Percentiles rank a stretch among this genome's conserved stretches.
These are phyloP conservation scores for Oxytorus armatus DNA, from an alignment of 2,888 invertebrate genomes.

Conservation along the genomic window DNA sequence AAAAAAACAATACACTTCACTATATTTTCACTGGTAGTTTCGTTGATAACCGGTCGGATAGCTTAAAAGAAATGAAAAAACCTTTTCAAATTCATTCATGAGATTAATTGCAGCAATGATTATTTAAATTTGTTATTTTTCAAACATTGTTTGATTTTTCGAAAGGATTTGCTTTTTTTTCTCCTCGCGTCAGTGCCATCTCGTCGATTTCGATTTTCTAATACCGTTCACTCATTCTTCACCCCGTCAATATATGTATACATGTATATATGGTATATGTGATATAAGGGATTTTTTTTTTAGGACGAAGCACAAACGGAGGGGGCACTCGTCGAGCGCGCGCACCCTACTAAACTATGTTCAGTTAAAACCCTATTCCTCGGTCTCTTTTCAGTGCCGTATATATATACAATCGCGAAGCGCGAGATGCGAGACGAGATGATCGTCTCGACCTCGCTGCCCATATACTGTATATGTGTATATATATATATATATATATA, in stretches of 20 bases:
- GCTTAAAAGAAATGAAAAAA: background rate
- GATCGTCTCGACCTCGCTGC: constrained; percentile 59
- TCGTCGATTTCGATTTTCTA: constrained; percentile 33
- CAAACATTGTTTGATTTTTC: too few relatives aligned
- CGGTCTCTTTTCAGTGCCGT: constrained; percentile 68
- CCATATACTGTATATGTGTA: constrained; percentile 24
- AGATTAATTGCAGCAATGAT: background rate
- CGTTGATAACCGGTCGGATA: background rate
- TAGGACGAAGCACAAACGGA: constrained; percentile 63
- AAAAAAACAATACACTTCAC: constrained; percentile 19
- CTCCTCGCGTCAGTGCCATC: constrained; percentile 29
- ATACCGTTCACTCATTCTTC: too few relatives aligned
- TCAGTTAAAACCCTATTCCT: constrained; percentile 71
- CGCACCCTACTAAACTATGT: constrained; percentile 79
- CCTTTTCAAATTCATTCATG: background rate
- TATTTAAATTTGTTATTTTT: background rate
- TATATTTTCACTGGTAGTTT: background rate
- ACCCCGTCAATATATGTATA: too few relatives aligned
- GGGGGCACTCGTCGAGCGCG: constrained; percentile 75
- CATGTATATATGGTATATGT: background rate
- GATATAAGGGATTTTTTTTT: constrained; percentile 10
- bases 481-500: constrained; percentile 21
- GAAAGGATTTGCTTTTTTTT: too few relatives aligned
- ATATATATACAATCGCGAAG: constrained; percentile 37
- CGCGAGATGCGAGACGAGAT: constrained; percentile 49